Evolutionary conservation across 2,888 invertebrate genomes (phyloP), one percentile per base, ranked within the genome.

Genomic region (Nemapogon koenigi): DNA sequence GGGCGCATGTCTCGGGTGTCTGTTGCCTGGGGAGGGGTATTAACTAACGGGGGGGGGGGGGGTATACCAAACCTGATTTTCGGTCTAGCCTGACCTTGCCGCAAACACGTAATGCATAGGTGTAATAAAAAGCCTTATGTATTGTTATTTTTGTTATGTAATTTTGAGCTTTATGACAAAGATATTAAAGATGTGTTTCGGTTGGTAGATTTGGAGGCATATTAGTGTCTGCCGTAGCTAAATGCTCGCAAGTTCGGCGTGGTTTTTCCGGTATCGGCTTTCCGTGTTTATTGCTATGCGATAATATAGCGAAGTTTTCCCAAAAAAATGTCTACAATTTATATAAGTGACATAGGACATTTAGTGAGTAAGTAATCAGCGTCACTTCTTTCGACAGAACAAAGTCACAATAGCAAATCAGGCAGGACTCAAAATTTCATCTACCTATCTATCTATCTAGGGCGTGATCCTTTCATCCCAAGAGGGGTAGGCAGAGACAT

Each of bases 51-150:
- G 43, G 45, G 47, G 52, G 49, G 49, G 45, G 46, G 50, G 44
- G 53, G 57, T 55, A 52, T 44, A 45, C 51, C 54, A 75, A 78
- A 73, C 78, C 71, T 71, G 73, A 73, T 73, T 73, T 76, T 75
- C 66, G 76, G 75, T 75, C 72, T 75, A 75, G 64, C 58, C 57
- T 73, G 78, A 78, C 78, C 78, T 78, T 78, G 70, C 57, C 49
- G 55, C 63, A 56, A 57, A 62, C 70, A 61, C 62, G 61, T 65
- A 64, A 70, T 78, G 75, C 75, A 75, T 65, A 62, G 49, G 57
- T 55, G 50, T 54, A n/a, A 57, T 59, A 62, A 63, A 69, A 67
- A 57, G 68, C 62, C 65, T 63, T 66, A 63, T 59, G 61, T 58
- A 19, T 19, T 15, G 15, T 27, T 18, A 28, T 28, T 10, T 16